These are phyloP conservation scores for Drosophila seguyi DNA, from an alignment of 1,140 invertebrate species.

Conservation along the genomic window DNA sequence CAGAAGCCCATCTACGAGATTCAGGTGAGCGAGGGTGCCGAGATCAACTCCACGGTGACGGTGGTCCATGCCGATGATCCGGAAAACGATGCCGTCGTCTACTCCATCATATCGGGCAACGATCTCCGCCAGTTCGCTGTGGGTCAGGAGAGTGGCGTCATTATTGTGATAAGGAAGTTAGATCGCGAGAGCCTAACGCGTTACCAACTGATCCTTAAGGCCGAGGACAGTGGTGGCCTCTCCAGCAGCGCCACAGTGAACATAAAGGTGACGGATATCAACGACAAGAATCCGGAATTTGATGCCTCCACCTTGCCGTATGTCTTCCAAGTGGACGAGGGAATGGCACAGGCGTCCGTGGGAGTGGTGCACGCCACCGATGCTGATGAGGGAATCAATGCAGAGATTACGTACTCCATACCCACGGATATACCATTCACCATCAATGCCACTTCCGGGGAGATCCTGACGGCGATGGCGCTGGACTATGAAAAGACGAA, in stretches of 20 bases:
- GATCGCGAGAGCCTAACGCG: conserved; percentile 94
- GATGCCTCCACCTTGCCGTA: conserved; percentile 89
- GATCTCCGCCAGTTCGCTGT: conserved; percentile 94
- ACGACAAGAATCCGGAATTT: conserved; percentile 95
- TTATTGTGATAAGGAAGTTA: conserved; percentile 92
- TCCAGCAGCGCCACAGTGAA: conserved; percentile 93
- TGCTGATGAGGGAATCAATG: conserved; percentile 91
- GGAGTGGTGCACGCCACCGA: conserved; percentile 94
- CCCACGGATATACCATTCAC: conserved; percentile 92
- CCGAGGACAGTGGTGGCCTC: conserved; percentile 93
- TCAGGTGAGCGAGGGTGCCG: conserved; percentile 94
- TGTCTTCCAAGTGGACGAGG: conserved; percentile 93
- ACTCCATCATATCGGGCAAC: conserved; percentile 94
- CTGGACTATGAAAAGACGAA: conserved; percentile 94
- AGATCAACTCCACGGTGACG: conserved; percentile 93
- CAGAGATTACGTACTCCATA: conserved; percentile 89
- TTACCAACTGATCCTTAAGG: conserved; percentile 93
- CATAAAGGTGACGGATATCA: conserved; percentile 95
- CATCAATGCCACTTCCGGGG: conserved; percentile 92
- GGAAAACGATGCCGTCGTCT: conserved; percentile 94
- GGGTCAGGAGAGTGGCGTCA: conserved; percentile 92
- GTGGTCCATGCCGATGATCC: conserved; percentile 93
- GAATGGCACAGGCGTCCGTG: conserved; percentile 88
- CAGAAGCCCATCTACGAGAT: conserved; percentile 92
- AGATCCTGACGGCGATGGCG: conserved; percentile 91